Base-by-base conservation (phyloP, 2,113 vertebrate species). In the Orthochromis malagaraziensis region DNA sequence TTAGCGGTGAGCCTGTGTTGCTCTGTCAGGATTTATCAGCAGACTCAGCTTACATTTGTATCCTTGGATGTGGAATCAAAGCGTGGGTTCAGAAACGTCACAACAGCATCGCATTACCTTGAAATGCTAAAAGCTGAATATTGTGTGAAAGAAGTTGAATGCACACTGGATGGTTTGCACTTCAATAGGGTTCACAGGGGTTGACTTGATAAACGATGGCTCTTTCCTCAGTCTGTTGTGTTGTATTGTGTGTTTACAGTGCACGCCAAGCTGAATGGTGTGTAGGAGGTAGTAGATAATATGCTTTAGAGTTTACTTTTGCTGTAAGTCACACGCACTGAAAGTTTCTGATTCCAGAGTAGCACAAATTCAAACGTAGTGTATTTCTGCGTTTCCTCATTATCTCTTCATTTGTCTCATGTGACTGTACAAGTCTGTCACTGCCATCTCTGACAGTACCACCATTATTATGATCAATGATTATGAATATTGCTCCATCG, bases 381-480 rank as follows among this genome's bases (percentile, higher is more conserved):
- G 51, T 82, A 82, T 70, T 87, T 84, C 83, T 73, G 45, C 60
- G 79, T 92, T 85, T 73, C 88, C 87, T 88, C 94, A 93, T 95
- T 94, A 93, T 24, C 80, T 90, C 91, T 94, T 86, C 94, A 95
- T 95, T 93, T 90, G 90, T 94, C 90, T 93, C 75, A 4, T 6
- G 70, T 84, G 93, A 91, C 92, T 90, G 87, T 84, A 87, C 85
- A 90, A 87, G 92, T 96, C 93, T 45, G 92, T 95, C 94, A 94
- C 85, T 95, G 94, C 92, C 95, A 94, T 92, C 84, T 91, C 80
- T 95, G 95, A 94, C 94, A 96, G 93, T 63, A 95, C 93, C 90
- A 89, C 93, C 94, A 95, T 96, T 96, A 96, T 84, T 83, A 35
- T 95, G 94, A 95, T 94, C 95, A 93, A 95, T 92, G 95, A 91